Conservation (phyloP, 2,797 vertebrate species). For the Monodelphis domestica region DNA sequence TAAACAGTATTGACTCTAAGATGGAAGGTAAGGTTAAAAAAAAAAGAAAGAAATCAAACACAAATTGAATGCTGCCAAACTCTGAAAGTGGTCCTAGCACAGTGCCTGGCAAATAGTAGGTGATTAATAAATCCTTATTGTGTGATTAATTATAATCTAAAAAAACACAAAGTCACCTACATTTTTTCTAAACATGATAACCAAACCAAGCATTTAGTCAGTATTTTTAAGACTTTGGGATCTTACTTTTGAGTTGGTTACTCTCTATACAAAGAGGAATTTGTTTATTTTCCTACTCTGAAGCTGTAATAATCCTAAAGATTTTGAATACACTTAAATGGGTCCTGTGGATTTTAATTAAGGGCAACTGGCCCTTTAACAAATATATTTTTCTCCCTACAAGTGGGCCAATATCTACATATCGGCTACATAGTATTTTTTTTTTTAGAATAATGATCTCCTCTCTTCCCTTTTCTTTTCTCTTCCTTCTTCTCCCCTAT, state of each 20-base stretch:
- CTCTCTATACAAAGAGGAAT: background rate
- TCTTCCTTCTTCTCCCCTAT: background rate
- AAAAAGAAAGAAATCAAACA: background rate
- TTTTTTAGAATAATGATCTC: background rate
- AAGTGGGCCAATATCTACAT: constrained; percentile 24
- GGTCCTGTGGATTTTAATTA: constrained; percentile 42
- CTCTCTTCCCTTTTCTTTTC: background rate
- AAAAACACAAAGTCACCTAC: background rate
- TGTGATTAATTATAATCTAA: background rate
- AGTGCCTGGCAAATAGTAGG: background rate
- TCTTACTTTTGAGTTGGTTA: background rate
- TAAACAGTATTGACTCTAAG: no score
- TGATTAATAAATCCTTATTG: background rate
- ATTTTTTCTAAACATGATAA: background rate
- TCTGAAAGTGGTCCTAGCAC: background rate
- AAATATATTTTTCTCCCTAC: constrained; percentile 39
- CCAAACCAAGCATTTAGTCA: background rate
- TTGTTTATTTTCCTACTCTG: background rate
- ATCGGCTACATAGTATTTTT: constrained; percentile 41
- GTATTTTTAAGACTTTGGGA: background rate
- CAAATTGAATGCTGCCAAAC: background rate
- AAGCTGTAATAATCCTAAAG: constrained; percentile 25
- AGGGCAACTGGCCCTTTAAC: constrained; percentile 9
- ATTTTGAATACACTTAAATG: constrained; percentile 33
- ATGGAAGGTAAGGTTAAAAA: no score